Base-by-base conservation (phyloP, 2,888 invertebrate genomes). In the Mesorhabditis spiculigera region DNA sequence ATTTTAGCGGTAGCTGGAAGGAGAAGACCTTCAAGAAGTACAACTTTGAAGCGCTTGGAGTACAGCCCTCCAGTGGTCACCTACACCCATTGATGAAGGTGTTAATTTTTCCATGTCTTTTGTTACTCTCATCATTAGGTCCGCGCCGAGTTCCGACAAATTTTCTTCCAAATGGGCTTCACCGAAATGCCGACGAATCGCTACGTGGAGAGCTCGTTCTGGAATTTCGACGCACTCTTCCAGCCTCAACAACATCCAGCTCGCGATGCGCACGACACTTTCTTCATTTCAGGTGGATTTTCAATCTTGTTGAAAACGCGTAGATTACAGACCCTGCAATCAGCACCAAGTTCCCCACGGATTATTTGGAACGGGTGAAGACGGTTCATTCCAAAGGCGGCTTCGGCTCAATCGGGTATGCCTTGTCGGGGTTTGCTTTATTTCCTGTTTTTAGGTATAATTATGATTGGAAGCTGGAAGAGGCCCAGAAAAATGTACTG, bases 191-290 rank as follows among this genome's bases (percentile, higher is more conserved):
- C 95, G 0, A 96, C 98, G 0, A 95, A 97, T 68, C 93, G 93
- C 86, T 98, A 92, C 85, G 91, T 99, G 10, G 98, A 98, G 88
- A 95, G 92, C 79, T 95, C 96, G 0, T 98, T 98, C 90, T 99
- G 98, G 98, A 98, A 98, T 88, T 98, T 98, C 84, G 98, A 98
- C 87, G 94, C 96, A 0, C 90, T 99, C 3, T 99, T 94, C 89
- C 95, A 95, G 86, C 98, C 98, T 0, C 98, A 98, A 86, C 95
- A 97, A 87, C 97, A 98, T 89, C 97, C 98, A 0, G 97, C 98
- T 0, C 90, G 98, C 74, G 98, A 98, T 87, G 94, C 95, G 0
- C 98, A 98, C 82, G 98, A 98, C 81, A 99, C 98, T 0, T 99
- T 98, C 89, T 99, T 96, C 86, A 88, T 98, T 68, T 92, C 92